Evolutionary conservation across 2,888 invertebrate species (phyloP), one percentile per base, ranked within the genome.

Genomic region (Gnatocerus cornutus): DNA sequence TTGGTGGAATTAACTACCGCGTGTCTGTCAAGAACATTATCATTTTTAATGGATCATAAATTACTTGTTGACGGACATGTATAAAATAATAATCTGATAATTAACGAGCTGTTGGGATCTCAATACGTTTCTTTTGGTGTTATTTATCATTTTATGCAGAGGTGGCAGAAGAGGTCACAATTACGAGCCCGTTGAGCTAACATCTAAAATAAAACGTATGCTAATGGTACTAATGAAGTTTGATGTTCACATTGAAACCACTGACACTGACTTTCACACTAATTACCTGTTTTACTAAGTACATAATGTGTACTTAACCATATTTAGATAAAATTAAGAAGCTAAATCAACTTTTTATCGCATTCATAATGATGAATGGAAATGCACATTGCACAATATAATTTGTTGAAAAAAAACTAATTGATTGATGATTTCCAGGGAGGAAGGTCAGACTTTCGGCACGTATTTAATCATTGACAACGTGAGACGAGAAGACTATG

Each of bases 371-470:
- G 21, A 21, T 1, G 21, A 21, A n/a, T n/a, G n/a, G 21, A 4
- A 3, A 21, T 21, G 21, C 21, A 21, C 4, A 21, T 21, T 4
- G 21, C 1, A 21, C 4, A 21, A 21, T n/a, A 21, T 21, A 21
- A 21, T 21, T 21, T 21, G n/a, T n/a, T n/a, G n/a, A n/a, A n/a
- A n/a, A n/a, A n/a, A n/a, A n/a, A n/a, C n/a, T n/a, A n/a, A 27
- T n/a, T 50, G 41, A n/a, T 41, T 41, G 4, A 21, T 21, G 21
- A 21, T 72, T 76, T 77, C 48, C 87, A 92, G 93, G 70, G 92
- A 93, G 75, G 88, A 90, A 68, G 88, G 88, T 56, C 91, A 92
- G 81, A 92, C 91, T 46, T 88, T 92, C 77, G 93, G 93, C 0
- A 89, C 91, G 3, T 92, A 92, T 81, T 84, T 93, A 78, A 86